Evolutionary conservation across 2,797 vertebrate species (phyloP).

Genomic region (Sparus aurata): DNA sequence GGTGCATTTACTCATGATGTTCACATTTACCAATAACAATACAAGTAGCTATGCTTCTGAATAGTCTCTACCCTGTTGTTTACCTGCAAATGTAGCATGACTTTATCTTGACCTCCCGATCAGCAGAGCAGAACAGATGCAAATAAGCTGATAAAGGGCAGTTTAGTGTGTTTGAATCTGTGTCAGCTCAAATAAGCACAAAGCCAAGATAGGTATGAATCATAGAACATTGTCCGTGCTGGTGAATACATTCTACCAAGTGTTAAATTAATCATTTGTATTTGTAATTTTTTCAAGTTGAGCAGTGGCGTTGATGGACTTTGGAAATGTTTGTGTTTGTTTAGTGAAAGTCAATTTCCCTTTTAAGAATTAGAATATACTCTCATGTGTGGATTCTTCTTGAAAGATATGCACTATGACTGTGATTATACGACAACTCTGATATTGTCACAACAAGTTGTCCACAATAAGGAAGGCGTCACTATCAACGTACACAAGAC

Average conservation of each 20-base stretch:
- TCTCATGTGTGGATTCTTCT: conserved; percentile 1
- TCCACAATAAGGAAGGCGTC: not conserved
- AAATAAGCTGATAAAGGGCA: conserved; percentile 22
- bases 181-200: conserved; percentile 6
- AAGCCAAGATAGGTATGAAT: not conserved
- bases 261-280: not conserved
- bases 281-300: not conserved
- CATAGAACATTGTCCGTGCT: not conserved
- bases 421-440: not conserved
- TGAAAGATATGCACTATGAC: not conserved
- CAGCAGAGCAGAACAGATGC: not conserved
- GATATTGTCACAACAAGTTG: not conserved
- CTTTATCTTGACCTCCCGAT: conserved; percentile 8
- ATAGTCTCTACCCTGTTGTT: not conserved
- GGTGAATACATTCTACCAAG: not conserved
- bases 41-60: not conserved
- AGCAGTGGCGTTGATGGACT: not conserved
- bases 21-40: conserved; percentile 8
- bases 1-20: not conserved
- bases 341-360: conserved; percentile 2
- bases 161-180: conserved; percentile 12
- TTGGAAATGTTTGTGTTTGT: not conserved
- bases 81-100: not conserved
- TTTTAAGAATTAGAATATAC: not conserved
- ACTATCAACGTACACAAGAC: not conserved